phyloP scores from a whole-genome alignment of 2,113 vertebrate species.

The Ammodytes marinus region DNA sequence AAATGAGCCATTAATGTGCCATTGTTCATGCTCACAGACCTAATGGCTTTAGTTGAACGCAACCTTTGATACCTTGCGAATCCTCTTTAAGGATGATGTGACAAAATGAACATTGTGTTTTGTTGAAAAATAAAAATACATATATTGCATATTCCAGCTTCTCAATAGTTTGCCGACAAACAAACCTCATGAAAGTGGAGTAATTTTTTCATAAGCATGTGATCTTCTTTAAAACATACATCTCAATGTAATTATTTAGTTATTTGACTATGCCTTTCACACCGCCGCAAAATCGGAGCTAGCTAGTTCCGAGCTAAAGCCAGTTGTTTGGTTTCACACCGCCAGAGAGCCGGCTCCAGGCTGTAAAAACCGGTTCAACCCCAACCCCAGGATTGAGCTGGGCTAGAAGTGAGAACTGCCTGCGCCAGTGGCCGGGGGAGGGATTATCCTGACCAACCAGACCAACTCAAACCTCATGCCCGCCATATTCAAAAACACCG shows the following conservation, averaged over 20 bases:
- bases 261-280: neutral
- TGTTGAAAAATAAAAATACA: neutral
- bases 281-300: too few relatives aligned
- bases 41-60: neutral
- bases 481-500: too few relatives aligned
- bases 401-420: too few relatives aligned
- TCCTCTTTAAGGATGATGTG: neutral
- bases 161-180: neutral
- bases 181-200: neutral
- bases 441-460: too few relatives aligned
- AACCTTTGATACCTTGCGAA: neutral
- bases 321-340: too few relatives aligned
- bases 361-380: too few relatives aligned
- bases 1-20: conserved; percentile 29
- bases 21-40: conserved; percentile 18
- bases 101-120: neutral
- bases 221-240: neutral
- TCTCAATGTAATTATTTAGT: neutral
- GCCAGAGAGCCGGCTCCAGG: too few relatives aligned
- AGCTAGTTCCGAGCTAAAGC: too few relatives aligned
- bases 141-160: neutral
- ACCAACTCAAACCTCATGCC: too few relatives aligned
- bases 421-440: too few relatives aligned
- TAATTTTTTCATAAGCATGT: neutral
- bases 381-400: too few relatives aligned